These are phyloP conservation scores for Psammodynastes pulverulentus DNA, from an alignment of 2,113 vertebrate species.

Conservation along the genomic window DNA sequence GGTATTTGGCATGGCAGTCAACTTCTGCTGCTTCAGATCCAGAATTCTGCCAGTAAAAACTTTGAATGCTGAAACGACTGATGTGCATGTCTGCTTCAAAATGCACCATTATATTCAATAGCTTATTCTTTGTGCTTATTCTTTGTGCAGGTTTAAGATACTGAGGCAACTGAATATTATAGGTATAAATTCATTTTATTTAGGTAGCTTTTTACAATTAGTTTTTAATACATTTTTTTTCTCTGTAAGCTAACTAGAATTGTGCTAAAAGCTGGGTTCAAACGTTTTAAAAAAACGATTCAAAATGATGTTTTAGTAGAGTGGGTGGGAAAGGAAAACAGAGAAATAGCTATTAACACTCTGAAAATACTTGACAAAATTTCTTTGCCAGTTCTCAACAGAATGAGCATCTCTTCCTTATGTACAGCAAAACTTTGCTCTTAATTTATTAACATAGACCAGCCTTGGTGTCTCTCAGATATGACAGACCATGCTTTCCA, in stretches of 20 bases:
- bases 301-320: not conserved
- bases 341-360: not conserved
- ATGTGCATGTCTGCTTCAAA: not conserved
- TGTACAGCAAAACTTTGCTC: not conserved
- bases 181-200: not conserved
- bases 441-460: not conserved
- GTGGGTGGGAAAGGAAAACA: not conserved
- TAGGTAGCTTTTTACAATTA: not conserved
- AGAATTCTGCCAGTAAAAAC: not conserved
- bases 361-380: not conserved
- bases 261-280: not conserved
- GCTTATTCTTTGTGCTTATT: not conserved
- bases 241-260: not conserved
- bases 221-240: not conserved
- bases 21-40: not conserved
- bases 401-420: not conserved
- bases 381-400: not conserved
- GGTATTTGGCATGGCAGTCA: not conserved
- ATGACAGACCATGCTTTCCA: not conserved
- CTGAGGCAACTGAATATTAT: not conserved
- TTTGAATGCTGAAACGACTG: not conserved
- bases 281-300: not conserved
- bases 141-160: not conserved
- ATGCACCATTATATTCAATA: not conserved
- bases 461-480: not conserved